Percentiles rank a stretch among this genome's conserved stretches.
phyloP scores from a whole-genome alignment of 2,113 vertebrate genomes.

The Seriola rivoliana region DNA sequence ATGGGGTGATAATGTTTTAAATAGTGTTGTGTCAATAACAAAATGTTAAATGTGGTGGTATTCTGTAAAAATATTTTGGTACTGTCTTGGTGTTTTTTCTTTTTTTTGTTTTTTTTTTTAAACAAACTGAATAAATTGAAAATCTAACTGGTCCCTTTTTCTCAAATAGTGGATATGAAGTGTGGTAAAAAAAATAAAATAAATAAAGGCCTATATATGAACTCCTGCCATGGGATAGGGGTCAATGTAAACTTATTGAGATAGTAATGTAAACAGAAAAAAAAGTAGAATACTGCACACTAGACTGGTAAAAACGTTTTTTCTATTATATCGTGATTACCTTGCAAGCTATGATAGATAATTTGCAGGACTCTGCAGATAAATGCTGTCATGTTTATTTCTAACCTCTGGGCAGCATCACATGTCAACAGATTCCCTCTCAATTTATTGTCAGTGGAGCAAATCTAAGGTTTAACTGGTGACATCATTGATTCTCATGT shows the following conservation, averaged over 20 bases:
- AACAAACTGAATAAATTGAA: background rate
- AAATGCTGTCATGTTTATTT: slow-evolving; percentile 10
- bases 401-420: slow-evolving; percentile 40
- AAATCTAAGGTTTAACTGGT: slow-evolving; percentile 37
- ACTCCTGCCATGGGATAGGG: background rate
- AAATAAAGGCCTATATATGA: background rate
- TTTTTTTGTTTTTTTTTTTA: background rate
- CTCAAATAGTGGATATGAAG: background rate
- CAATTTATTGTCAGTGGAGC: slow-evolving; percentile 38
- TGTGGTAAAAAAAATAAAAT: background rate
- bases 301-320: background rate
- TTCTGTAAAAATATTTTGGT: background rate
- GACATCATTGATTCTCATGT: slow-evolving; percentile 39
- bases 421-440: slow-evolving; percentile 51
- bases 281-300: background rate
- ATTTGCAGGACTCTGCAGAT: slow-evolving; percentile 3
- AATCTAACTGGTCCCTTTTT: background rate
- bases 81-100: background rate
- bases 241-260: background rate
- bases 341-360: background rate
- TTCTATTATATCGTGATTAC: background rate
- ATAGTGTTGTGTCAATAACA: no score
- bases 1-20: background rate
- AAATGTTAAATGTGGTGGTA: background rate
- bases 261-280: background rate